These are phyloP conservation scores for Trematocara marginatum DNA, from an alignment of 2,113 vertebrate genomes.

Conservation along the genomic window DNA sequence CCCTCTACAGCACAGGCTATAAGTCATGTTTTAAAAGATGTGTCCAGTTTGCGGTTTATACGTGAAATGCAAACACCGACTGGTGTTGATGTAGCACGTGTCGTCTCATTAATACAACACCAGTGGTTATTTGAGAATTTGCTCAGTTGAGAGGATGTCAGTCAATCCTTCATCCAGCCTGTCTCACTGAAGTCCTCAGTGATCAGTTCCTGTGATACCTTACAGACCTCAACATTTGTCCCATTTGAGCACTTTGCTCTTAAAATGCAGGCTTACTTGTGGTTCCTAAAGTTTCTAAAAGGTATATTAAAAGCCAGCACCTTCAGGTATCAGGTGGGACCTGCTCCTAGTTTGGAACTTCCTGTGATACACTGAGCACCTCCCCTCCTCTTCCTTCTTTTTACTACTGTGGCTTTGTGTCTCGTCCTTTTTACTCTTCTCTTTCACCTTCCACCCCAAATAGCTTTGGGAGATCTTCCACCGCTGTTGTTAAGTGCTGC, in stretches of 20 bases:
- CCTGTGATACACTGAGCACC: background rate
- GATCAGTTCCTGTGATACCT: background rate
- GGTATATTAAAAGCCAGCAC: background rate
- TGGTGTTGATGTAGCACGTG: background rate
- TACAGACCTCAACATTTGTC: background rate
- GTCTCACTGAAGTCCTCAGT: background rate
- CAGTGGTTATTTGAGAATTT: background rate
- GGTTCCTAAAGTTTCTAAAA: background rate
- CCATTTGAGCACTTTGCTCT: background rate
- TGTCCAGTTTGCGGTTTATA: background rate
- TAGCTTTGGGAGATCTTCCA: background rate
- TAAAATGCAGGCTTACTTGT: background rate
- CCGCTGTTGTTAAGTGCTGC: background rate
- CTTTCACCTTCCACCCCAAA: accelerated
- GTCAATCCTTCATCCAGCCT: background rate
- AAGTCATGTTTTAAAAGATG: accelerated
- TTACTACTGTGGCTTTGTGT: background rate
- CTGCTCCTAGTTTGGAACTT: background rate
- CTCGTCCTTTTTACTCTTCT: background rate
- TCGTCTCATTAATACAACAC: background rate
- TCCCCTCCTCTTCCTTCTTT: background rate
- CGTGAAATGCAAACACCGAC: background rate
- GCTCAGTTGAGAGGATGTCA: background rate
- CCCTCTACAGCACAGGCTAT: background rate
- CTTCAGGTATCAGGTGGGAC: background rate